phyloP scores from a whole-genome alignment of 2,113 vertebrate genomes.

The Semnopithecus entellus region DNA sequence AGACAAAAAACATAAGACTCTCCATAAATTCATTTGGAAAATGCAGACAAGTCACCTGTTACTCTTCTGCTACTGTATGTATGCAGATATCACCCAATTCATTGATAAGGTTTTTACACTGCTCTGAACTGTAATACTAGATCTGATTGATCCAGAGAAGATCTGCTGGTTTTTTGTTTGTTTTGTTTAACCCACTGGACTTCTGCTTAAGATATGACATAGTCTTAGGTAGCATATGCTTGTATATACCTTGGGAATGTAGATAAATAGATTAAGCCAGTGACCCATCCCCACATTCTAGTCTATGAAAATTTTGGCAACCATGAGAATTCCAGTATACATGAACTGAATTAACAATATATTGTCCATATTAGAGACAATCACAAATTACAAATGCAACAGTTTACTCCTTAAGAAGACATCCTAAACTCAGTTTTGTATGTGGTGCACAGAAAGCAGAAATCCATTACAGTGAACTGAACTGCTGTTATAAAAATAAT shows the following conservation, averaged over 20 bases:
- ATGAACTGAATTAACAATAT: background rate
- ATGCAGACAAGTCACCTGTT: background rate
- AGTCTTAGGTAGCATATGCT: background rate
- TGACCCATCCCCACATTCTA: background rate
- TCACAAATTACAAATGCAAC: background rate
- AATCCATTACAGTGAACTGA: background rate
- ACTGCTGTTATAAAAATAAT: background rate
- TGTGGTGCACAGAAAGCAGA: background rate
- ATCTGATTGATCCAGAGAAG: background rate
- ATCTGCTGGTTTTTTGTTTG: background rate
- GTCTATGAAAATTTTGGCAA: background rate
- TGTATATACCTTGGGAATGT: background rate
- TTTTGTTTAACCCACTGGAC: background rate
- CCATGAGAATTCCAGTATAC: background rate
- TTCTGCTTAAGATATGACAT: background rate
- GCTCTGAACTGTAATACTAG: background rate
- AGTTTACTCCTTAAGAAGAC: background rate
- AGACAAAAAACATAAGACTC: background rate
- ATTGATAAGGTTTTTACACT: background rate
- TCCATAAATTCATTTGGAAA: background rate
- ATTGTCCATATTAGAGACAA: background rate
- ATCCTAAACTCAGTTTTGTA: background rate
- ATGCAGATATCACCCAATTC: background rate
- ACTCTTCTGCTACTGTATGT: background rate
- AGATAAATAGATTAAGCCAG: background rate